Evolutionary conservation across 2,888 invertebrate genomes (phyloP).

Genomic region (Rhaphigaster nebulosa): DNA sequence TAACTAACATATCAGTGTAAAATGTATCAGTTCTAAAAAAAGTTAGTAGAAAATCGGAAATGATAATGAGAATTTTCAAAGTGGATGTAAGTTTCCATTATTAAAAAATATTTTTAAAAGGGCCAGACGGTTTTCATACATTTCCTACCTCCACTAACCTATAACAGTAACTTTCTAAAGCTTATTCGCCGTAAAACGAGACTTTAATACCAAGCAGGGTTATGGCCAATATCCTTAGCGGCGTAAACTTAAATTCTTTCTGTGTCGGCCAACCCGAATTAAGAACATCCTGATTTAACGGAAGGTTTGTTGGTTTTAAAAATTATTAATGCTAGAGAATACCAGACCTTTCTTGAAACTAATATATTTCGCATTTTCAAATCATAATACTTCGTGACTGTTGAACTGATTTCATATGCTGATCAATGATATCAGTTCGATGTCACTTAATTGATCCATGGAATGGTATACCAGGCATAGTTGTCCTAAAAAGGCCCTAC

Average conservation of each 20-base stretch:
- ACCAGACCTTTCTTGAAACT: too few relatives aligned
- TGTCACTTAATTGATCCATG: too few relatives aligned
- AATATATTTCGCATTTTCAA: too few relatives aligned
- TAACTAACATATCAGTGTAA: too few relatives aligned
- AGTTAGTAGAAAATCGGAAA: neutral
- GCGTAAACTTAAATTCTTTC: slow-evolving; percentile 6
- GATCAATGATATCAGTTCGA: too few relatives aligned
- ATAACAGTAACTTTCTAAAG: slow-evolving; percentile 15
- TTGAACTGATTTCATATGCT: too few relatives aligned
- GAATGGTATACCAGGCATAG: too few relatives aligned
- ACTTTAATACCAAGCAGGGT: slow-evolving; percentile 6
- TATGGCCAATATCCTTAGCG: slow-evolving; percentile 7
- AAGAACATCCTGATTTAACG: neutral
- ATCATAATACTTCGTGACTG: too few relatives aligned
- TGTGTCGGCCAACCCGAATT: neutral
- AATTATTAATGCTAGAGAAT: neutral
- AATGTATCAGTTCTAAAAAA: too few relatives aligned
- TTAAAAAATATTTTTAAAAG: neutral
- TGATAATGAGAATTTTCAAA: neutral
- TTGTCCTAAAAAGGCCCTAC: too few relatives aligned
- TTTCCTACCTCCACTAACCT: neutral
- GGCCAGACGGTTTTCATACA: neutral
- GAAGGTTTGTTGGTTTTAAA: neutral
- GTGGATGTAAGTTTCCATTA: neutral
- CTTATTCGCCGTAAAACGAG: slow-evolving; percentile 39